Percentiles rank a stretch among this genome's conserved stretches.
phyloP scores from a whole-genome alignment of 2,113 vertebrate genomes.

The Campylomormyrus tamandua region DNA sequence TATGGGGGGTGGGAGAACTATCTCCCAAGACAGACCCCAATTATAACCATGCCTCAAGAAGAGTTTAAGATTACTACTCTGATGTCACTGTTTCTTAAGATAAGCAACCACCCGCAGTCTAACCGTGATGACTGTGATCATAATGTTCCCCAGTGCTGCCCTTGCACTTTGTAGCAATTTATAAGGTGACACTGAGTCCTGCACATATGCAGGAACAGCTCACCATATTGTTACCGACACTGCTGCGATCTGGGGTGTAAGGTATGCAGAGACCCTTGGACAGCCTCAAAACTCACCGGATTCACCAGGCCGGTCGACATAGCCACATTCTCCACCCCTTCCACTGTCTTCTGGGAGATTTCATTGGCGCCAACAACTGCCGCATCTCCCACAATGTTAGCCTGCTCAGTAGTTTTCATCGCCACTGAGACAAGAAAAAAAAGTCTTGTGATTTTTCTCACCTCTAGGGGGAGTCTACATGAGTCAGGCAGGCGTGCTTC shows the following conservation, averaged over 20 bases:
- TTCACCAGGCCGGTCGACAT: conserved; percentile 68
- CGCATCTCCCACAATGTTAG: conserved; percentile 70
- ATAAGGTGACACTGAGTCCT: not conserved
- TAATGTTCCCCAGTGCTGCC: not conserved
- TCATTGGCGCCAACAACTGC: conserved; percentile 77
- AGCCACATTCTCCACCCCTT: conserved; percentile 73
- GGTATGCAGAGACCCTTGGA: not conserved
- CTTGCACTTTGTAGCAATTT: not conserved
- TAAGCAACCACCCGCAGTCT: not conserved
- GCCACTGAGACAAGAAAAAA: conserved; percentile 59
- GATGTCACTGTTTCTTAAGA: not conserved
- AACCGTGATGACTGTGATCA: not conserved
- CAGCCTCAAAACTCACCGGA: conserved; percentile 55
- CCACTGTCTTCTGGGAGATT: conserved; percentile 73
- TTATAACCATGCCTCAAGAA: not conserved
- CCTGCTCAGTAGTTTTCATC: conserved; percentile 85
- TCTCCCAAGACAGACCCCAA: not conserved
- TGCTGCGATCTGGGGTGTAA: not conserved
- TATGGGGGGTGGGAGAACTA: not conserved
- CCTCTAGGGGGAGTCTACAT: not conserved
- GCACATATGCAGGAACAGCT: not conserved
- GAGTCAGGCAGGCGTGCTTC: not conserved
- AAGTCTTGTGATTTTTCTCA: not conserved
- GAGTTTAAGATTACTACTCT: not conserved
- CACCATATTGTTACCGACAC: not conserved